Conservation (phyloP, 2,797 vertebrate species). For the Hippoglossus hippoglossus region DNA sequence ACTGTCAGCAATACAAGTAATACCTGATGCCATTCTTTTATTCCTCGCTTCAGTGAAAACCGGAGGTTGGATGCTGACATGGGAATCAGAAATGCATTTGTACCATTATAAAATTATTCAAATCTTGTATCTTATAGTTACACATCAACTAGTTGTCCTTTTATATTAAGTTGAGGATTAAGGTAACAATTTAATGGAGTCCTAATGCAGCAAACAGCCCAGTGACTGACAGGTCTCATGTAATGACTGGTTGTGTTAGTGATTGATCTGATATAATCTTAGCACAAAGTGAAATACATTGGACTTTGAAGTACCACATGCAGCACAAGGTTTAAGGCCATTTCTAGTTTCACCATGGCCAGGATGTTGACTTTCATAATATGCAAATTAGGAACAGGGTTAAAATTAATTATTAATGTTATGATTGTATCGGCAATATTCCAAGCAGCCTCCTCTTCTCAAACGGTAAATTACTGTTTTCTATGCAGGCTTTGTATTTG, state of each 20-base stretch:
- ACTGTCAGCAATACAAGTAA: not conserved
- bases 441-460: constrained; percentile 51
- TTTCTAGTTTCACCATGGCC: constrained; percentile 12
- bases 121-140: no score
- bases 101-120: no score
- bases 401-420: constrained; percentile 66
- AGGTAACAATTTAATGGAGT: constrained; percentile 3
- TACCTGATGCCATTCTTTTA: not conserved
- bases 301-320: not conserved
- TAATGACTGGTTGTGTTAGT: not conserved
- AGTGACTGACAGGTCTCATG: not conserved
- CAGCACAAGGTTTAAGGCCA: constrained; percentile 10
- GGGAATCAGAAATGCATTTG: constrained; percentile 2
- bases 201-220: not conserved
- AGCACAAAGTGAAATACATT: not conserved
- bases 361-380: constrained; percentile 49
- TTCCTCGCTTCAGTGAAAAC: constrained; percentile 13
- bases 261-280: not conserved
- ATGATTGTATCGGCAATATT: constrained; percentile 73
- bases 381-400: constrained; percentile 54
- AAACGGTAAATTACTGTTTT: constrained; percentile 77
- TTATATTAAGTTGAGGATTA: not conserved
- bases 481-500: constrained; percentile 76
- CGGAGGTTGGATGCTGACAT: not conserved
- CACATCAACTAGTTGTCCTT: no score